Percentiles rank a stretch among this genome's conserved stretches.
Conservation (phyloP, 2,888 invertebrate species). For the Dasysyrphus albostriatus region DNA sequence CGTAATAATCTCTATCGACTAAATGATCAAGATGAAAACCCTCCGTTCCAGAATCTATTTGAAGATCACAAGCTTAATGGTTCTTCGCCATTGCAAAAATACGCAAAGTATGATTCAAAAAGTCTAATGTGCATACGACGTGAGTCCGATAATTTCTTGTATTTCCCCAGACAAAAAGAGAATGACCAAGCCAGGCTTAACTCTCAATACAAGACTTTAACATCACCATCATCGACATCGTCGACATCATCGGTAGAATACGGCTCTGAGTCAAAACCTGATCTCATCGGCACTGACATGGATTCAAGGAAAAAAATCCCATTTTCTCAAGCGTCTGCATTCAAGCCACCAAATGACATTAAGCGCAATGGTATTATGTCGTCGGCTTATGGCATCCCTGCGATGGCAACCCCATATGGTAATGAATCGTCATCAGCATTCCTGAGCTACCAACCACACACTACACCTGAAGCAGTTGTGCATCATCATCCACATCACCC, state of each 20-base stretch:
- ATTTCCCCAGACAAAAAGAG: slow-evolving; percentile 83
- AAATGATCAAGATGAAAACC: slow-evolving; percentile 90
- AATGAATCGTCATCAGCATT: slow-evolving; percentile 75
- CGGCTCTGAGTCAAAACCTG: slow-evolving; percentile 59
- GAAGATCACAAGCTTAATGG: slow-evolving; percentile 89
- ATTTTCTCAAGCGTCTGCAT: slow-evolving; percentile 91
- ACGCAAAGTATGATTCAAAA: slow-evolving; percentile 80
- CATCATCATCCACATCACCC: slow-evolving; percentile 63
- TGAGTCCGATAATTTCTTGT: slow-evolving; percentile 86
- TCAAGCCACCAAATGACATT: slow-evolving; percentile 90
- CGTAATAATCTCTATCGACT: slow-evolving; percentile 87
- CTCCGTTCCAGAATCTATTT: slow-evolving; percentile 93
- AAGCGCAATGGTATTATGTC: slow-evolving; percentile 84
- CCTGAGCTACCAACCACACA: slow-evolving; percentile 79
- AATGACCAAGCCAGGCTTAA: slow-evolving; percentile 83
- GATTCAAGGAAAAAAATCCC: slow-evolving; percentile 84
- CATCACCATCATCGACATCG: slow-evolving; percentile 56
- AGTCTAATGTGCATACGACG: slow-evolving; percentile 83
- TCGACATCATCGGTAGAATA: slow-evolving; percentile 70
- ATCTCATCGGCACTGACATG: slow-evolving; percentile 37
- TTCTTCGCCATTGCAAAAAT: slow-evolving; percentile 74
- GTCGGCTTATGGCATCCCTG: slow-evolving; percentile 70
- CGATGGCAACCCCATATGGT: slow-evolving; percentile 68
- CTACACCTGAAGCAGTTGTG: slow-evolving; percentile 65
- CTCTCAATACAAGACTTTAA: slow-evolving; percentile 78